These are phyloP conservation scores for Saguinus imperator DNA, from an alignment of 2,113 vertebrate species.

Conservation along the genomic window DNA sequence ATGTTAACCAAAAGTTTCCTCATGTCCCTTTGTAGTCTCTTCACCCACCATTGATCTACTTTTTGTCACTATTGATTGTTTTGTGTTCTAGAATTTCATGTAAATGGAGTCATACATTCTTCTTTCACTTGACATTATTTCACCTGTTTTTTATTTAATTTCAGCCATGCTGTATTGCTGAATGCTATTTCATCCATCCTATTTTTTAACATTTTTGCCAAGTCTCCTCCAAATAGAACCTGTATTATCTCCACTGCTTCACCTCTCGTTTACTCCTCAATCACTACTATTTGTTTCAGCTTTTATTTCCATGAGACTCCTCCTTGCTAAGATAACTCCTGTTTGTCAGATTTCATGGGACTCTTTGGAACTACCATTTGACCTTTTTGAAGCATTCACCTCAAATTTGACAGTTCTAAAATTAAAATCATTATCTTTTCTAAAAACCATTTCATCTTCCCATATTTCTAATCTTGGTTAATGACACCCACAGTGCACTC, in stretches of 20 bases:
- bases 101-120: background rate
- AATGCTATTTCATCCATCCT: background rate
- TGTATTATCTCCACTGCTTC: background rate
- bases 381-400: slow-evolving; percentile 7
- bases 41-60: background rate
- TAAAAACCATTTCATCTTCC: slow-evolving; percentile 17
- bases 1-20: background rate
- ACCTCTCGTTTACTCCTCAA: background rate
- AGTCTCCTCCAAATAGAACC: background rate
- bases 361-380: background rate
- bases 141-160: no score
- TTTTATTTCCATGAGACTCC: background rate
- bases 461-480: background rate
- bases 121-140: background rate
- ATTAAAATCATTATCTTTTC: slow-evolving; percentile 3
- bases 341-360: background rate
- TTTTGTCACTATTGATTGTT: background rate
- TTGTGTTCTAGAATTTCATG: background rate
- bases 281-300: slow-evolving; percentile 13
- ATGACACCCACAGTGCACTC: background rate
- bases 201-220: background rate
- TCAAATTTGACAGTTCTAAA: background rate
- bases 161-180: background rate
- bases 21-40: background rate
- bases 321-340: background rate